Percentiles rank a stretch among this genome's conserved stretches.
phyloP scores from a whole-genome alignment of 2,797 vertebrate genomes.

The Mormyrus hasselquistii region DNA sequence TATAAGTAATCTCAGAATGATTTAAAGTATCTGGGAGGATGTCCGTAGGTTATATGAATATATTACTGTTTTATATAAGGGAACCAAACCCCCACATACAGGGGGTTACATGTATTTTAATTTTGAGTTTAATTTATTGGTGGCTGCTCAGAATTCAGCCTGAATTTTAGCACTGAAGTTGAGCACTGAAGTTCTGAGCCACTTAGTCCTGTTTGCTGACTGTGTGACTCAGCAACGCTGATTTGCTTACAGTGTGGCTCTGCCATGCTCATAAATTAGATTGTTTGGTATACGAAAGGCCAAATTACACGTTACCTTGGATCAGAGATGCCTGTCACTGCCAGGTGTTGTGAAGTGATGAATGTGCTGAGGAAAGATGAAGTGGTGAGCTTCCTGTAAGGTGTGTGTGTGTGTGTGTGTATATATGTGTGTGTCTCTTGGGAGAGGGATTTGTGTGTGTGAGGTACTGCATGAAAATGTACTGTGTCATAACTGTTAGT shows the following conservation, averaged over 20 bases:
- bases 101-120: neutral
- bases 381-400: neutral
- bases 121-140: neutral
- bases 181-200: neutral
- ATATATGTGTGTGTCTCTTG: too few relatives aligned
- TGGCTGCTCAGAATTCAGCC: neutral
- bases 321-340: neutral
- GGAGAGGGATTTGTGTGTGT: neutral
- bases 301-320: neutral
- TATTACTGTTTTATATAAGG: neutral
- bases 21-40: neutral
- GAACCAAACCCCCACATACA: neutral
- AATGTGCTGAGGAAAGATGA: neutral
- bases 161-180: neutral
- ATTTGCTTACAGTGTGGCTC: neutral
- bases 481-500: neutral
- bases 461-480: neutral
- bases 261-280: neutral
- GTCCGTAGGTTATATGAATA: neutral
- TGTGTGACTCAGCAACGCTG: neutral
- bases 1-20: neutral
- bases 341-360: neutral
- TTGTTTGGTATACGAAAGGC: neutral
- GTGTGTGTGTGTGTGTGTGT: neutral
- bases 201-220: neutral